A percentile compares a stretch with the other conserved stretches of the same genome.
These are phyloP conservation scores for Drosophila erecta DNA, from an alignment of 1,140 invertebrate genomes.

Conservation along the genomic window DNA sequence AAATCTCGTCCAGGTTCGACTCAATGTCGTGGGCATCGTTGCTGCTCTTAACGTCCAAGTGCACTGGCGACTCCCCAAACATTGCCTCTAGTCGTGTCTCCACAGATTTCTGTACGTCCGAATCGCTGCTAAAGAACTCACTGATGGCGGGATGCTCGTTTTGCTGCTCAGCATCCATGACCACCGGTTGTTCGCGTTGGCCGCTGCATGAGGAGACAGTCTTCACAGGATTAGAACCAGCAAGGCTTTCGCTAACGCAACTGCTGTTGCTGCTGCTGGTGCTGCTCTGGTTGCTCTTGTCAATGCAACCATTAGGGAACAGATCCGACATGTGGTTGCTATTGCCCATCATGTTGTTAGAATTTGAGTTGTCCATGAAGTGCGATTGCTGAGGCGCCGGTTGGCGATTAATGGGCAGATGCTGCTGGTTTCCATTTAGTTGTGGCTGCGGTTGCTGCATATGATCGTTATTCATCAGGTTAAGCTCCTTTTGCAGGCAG, in stretches of 20 bases:
- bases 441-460: slow-evolving; percentile 40
- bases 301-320: slow-evolving; percentile 78
- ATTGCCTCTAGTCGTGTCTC: slow-evolving; percentile 83
- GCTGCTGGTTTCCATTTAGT: slow-evolving; percentile 45
- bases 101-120: slow-evolving; percentile 82
- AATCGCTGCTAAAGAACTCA: slow-evolving; percentile 79
- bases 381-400: slow-evolving; percentile 54
- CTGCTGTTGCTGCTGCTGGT: slow-evolving; percentile 67
- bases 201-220: slow-evolving; percentile 66
- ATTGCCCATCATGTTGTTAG: slow-evolving; percentile 45
- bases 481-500: slow-evolving; percentile 89
- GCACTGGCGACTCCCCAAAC: slow-evolving; percentile 83
- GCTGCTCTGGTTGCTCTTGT: slow-evolving; percentile 71
- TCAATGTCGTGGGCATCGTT: slow-evolving; percentile 76
- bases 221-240: slow-evolving; percentile 30
- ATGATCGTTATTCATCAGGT: slow-evolving; percentile 68
- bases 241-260: slow-evolving; percentile 51
- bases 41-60: slow-evolving; percentile 71
- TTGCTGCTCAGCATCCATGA: slow-evolving; percentile 54
- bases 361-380: slow-evolving; percentile 41
- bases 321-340: slow-evolving; percentile 64
- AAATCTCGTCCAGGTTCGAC: slow-evolving; percentile 80
- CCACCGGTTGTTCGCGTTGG: slow-evolving; percentile 70
- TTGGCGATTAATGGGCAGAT: slow-evolving; percentile 22
- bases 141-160: slow-evolving; percentile 74